These are phyloP conservation scores for Morone chrysops DNA, from an alignment of 2,113 vertebrate genomes.

Conservation along the genomic window DNA sequence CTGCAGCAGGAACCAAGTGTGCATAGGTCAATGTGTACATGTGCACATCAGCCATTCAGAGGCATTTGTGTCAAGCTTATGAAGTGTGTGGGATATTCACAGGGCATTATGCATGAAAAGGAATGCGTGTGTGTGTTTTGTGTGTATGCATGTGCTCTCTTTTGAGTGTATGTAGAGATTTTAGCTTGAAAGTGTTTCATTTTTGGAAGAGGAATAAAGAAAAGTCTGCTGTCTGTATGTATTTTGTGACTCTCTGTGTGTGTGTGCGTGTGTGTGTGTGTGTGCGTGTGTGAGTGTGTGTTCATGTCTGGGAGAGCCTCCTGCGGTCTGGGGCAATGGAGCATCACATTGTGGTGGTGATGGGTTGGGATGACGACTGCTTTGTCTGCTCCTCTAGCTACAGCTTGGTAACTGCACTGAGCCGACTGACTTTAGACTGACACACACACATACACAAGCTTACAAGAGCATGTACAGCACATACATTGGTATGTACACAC, in stretches of 20 bases:
- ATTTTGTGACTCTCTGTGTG: slow-evolving; percentile 40
- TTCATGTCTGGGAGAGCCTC: slow-evolving; percentile 63
- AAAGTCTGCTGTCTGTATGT: slow-evolving; percentile 52
- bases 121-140: slow-evolving; percentile 38
- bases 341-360: slow-evolving; percentile 78
- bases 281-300: slow-evolving; percentile 21
- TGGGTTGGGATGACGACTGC: slow-evolving; percentile 64
- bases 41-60: slow-evolving; percentile 63
- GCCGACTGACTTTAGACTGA: slow-evolving; percentile 33
- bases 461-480: slow-evolving; percentile 22
- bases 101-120: slow-evolving; percentile 54
- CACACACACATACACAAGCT: slow-evolving; percentile 31
- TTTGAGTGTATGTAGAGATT: slow-evolving; percentile 21
- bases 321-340: slow-evolving; percentile 75
- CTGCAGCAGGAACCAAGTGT: slow-evolving; percentile 21
- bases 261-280: slow-evolving; percentile 22
- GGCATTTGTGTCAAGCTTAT: slow-evolving; percentile 63
- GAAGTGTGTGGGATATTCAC: slow-evolving; percentile 68
- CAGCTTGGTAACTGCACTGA: slow-evolving; percentile 43
- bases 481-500: background rate
- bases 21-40: slow-evolving; percentile 57
- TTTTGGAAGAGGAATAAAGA: slow-evolving; percentile 74
- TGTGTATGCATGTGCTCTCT: slow-evolving; percentile 8
- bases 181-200: slow-evolving; percentile 40
- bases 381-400: slow-evolving; percentile 65